A percentile compares a stretch with the other conserved stretches of the same genome.
Evolutionary conservation across 2,113 vertebrate species (phyloP).

Genomic region (Maccullochella peelii): DNA sequence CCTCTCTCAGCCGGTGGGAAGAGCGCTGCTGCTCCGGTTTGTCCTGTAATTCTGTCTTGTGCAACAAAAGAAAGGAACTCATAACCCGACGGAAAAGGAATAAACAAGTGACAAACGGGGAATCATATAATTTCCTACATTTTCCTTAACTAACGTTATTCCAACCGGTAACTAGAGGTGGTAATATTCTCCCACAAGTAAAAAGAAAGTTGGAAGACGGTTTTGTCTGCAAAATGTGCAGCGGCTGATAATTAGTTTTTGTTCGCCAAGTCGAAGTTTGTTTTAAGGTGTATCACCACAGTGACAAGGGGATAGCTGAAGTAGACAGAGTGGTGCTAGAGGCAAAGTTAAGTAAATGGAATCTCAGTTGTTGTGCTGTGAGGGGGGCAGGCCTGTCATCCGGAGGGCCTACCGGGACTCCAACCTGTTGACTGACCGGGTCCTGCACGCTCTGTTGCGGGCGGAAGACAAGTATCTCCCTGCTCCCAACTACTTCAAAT

Average conservation of each 20-base stretch:
- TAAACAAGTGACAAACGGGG: neutral
- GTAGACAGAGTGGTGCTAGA: neutral
- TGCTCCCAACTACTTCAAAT: constrained; percentile 94
- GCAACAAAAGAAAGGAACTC: constrained; percentile 29
- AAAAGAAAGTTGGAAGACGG: neutral
- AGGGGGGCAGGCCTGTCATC: constrained; percentile 87
- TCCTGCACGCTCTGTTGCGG: constrained; percentile 91
- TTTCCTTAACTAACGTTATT: neutral
- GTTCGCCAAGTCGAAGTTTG: neutral
- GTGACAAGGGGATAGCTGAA: neutral
- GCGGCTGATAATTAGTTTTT: neutral
- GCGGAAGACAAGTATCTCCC: constrained; percentile 94
- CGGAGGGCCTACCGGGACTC: constrained; percentile 92
- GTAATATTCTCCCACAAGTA: neutral
- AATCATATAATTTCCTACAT: neutral
- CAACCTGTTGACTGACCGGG: constrained; percentile 94
- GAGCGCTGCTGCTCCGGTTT: too few species aligned
- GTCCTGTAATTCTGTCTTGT: neutral
- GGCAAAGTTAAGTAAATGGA: constrained; percentile 85
- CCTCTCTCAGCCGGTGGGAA: neutral
- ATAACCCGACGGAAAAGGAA: neutral
- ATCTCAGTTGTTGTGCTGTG: constrained; percentile 93
- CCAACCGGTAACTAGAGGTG: neutral
- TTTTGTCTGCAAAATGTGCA: constrained; percentile 12
- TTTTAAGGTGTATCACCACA: neutral